phyloP scores from a whole-genome alignment of 2,113 vertebrate species.

The Lepus americanus region DNA sequence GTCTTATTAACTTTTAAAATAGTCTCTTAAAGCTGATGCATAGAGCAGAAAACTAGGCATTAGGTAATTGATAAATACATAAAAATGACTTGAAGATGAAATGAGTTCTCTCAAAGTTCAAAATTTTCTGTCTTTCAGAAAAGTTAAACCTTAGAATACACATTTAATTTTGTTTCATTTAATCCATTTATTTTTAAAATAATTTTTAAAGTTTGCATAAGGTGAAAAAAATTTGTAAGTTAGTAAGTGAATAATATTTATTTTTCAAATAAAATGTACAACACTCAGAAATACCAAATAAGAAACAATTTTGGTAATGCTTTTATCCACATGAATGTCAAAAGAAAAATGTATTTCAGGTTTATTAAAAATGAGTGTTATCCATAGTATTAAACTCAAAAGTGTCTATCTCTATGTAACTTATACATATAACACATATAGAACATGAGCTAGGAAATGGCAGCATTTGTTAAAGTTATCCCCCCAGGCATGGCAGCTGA shows the following conservation, averaged over 20 bases:
- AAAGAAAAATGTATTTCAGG: conserved; percentile 12
- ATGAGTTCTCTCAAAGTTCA: background rate
- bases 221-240: background rate
- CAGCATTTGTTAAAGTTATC: background rate
- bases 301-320: background rate
- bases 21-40: background rate
- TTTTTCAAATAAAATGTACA: background rate
- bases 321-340: background rate
- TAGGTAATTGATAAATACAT: background rate
- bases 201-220: too few relatives aligned
- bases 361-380: conserved; percentile 11
- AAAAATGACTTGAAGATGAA: background rate
- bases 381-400: background rate
- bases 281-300: background rate
- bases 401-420: rapidly evolving
- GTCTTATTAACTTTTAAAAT: background rate
- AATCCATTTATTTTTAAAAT: too few relatives aligned
- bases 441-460: background rate
- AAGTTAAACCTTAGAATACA: background rate
- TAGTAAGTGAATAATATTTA: background rate
- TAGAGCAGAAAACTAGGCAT: background rate
- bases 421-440: background rate
- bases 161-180: background rate
- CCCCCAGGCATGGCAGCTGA: background rate
- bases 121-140: background rate